Evolutionary conservation across 2,888 invertebrate genomes (phyloP).

Genomic region (Caenorhabditis doughertyi): DNA sequence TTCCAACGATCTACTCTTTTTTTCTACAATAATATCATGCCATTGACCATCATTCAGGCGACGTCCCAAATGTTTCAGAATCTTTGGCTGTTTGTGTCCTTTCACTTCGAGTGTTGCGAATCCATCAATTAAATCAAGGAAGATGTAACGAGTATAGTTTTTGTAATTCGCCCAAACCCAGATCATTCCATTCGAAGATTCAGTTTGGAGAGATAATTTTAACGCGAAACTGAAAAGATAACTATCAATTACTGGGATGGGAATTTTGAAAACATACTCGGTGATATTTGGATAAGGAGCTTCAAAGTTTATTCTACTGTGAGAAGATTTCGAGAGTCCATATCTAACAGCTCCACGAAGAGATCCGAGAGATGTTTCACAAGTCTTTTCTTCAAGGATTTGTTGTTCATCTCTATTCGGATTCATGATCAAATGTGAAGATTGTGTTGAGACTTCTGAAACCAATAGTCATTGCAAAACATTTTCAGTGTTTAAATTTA

Average conservation of each 20-base stretch:
- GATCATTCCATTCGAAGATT: slow-evolving; percentile 75
- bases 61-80: slow-evolving; percentile 65
- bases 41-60: slow-evolving; percentile 80
- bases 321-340: slow-evolving; percentile 71
- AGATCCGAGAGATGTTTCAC: slow-evolving; percentile 39
- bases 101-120: slow-evolving; percentile 78
- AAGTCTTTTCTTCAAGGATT: not conserved
- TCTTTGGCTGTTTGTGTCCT: slow-evolving; percentile 77
- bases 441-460: slow-evolving; percentile 50
- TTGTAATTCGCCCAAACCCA: slow-evolving; percentile 82
- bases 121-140: slow-evolving; percentile 77
- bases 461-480: not conserved
- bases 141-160: slow-evolving; percentile 79
- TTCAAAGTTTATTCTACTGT: slow-evolving; percentile 78
- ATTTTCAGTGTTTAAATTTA: not conserved
- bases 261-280: slow-evolving; percentile 60
- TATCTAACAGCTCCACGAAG: slow-evolving; percentile 61
- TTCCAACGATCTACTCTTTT: slow-evolving; percentile 64
- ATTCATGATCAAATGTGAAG: slow-evolving; percentile 36
- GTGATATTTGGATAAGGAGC: slow-evolving; percentile 74
- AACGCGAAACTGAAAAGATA: slow-evolving; percentile 74
- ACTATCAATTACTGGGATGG: not conserved
- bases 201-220: slow-evolving; percentile 73
- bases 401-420: not conserved
- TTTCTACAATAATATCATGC: slow-evolving; percentile 76